phyloP scores from a whole-genome alignment of 2,888 invertebrate species.

The Bhutanitis thaidina region DNA sequence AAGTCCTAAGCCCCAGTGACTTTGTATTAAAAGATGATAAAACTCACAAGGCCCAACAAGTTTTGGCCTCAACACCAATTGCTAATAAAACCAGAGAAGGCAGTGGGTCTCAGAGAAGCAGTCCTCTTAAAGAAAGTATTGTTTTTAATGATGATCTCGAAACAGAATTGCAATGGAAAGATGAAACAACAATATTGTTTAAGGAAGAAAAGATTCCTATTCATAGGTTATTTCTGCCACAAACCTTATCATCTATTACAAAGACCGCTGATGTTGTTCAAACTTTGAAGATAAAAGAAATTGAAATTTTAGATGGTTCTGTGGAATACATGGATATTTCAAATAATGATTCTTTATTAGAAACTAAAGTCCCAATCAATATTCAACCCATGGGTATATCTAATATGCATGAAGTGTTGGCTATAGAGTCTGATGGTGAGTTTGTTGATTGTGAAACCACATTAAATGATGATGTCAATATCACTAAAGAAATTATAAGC shows the following conservation, averaged over 20 bases:
- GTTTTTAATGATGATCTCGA: slow-evolving; percentile 66
- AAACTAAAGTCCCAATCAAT: slow-evolving; percentile 39
- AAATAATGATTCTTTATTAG: slow-evolving; percentile 43
- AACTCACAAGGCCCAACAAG: slow-evolving; percentile 21
- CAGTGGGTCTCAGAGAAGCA: slow-evolving; percentile 46
- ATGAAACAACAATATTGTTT: slow-evolving; percentile 63
- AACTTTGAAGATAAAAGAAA: slow-evolving; percentile 18
- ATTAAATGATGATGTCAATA: slow-evolving; percentile 44
- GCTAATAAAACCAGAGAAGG: slow-evolving; percentile 41
- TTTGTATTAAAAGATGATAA: slow-evolving; percentile 19
- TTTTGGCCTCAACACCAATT: slow-evolving; percentile 58
- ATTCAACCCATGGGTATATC: slow-evolving; percentile 7
- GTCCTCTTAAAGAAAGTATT: slow-evolving; percentile 61
- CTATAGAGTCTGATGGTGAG: slow-evolving; percentile 59
- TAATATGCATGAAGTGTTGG: slow-evolving; percentile 24
- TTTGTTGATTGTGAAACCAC: slow-evolving; percentile 71
- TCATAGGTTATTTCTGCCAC: slow-evolving; percentile 54
- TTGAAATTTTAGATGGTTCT: slow-evolving; percentile 38
- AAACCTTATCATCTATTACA: slow-evolving; percentile 13
- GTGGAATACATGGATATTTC: slow-evolving; percentile 67
- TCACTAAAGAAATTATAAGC: neutral
- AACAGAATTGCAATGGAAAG: slow-evolving; percentile 65
- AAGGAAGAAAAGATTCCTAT: slow-evolving; percentile 64
- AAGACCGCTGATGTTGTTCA: slow-evolving; percentile 12
- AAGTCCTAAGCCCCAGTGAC: slow-evolving; percentile 25